These are phyloP conservation scores for Lepilemur septentrionalis DNA, from an alignment of 2,797 vertebrate genomes.

Conservation along the genomic window DNA sequence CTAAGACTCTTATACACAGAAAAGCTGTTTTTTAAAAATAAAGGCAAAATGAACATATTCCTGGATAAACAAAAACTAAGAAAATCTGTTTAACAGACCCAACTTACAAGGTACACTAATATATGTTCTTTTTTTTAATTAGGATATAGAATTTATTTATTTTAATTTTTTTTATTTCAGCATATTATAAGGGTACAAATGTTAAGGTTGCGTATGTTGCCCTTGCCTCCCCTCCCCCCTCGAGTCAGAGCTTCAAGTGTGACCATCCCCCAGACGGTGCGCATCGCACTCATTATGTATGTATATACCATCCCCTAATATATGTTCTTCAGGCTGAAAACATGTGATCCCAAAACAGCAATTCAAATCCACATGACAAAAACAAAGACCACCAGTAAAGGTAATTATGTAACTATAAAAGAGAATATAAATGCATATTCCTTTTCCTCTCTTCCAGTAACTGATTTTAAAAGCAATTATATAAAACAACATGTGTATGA, in stretches of 20 bases:
- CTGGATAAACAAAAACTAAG: background rate
- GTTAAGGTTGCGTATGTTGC: no score
- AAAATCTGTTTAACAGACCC: background rate
- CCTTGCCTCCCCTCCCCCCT: no score
- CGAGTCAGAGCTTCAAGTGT: no score
- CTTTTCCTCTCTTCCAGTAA: background rate
- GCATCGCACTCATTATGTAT: no score
- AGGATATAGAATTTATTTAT: no score
- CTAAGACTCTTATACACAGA: background rate
- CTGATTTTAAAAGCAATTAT: background rate
- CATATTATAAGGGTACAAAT: no score
- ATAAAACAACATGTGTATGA: background rate
- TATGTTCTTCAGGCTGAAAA: background rate
- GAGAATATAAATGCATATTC: background rate
- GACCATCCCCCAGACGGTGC: no score
- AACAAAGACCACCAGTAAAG: background rate
- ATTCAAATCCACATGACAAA: background rate
- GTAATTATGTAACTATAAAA: background rate
- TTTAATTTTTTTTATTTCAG: no score
- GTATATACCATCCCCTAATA: no score
- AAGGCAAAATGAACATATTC: background rate
- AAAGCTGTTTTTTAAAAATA: background rate
- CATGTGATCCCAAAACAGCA: background rate
- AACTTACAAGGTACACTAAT: background rate
- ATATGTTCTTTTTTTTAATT: background rate